Conservation (phyloP, 2,797 vertebrate species). For the Eleutherodactylus coqui region DNA sequence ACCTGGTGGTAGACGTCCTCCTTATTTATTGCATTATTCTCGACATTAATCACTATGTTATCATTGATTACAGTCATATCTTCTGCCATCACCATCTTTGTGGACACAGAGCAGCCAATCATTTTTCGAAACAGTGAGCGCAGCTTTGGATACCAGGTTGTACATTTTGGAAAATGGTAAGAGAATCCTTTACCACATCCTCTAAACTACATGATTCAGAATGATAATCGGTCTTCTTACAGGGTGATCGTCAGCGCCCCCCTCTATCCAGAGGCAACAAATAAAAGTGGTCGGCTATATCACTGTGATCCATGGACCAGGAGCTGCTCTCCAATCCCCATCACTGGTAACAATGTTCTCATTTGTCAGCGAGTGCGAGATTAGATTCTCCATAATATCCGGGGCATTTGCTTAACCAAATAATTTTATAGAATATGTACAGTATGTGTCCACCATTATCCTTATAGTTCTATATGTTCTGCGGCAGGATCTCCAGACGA, state of each 20-base stretch:
- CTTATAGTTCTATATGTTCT: neutral
- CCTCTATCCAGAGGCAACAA: neutral
- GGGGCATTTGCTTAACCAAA: too few relatives aligned
- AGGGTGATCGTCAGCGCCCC: constrained; percentile 57
- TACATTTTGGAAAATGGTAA: constrained; percentile 63
- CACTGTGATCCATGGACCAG: constrained; percentile 7
- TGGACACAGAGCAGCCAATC: constrained; percentile 67
- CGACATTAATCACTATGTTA: neutral
- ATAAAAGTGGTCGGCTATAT: constrained; percentile 43
- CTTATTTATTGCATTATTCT: neutral
- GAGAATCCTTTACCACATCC: neutral
- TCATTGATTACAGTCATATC: constrained; percentile 53
- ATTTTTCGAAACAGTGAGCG: constrained; percentile 62
- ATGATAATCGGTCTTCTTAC: neutral
- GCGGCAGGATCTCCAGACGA: constrained; percentile 18
- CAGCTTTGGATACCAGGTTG: constrained; percentile 70
- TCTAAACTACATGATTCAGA: neutral
- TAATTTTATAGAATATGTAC: too few relatives aligned
- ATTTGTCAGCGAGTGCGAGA: neutral
- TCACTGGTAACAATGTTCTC: constrained; percentile 7
- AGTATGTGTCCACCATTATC: neutral
- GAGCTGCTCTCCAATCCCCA: constrained; percentile 12
- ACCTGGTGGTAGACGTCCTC: too few relatives aligned
- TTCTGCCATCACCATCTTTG: constrained; percentile 67
- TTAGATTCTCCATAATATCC: too few relatives aligned